Percentiles rank a stretch among this genome's conserved stretches.
These are phyloP conservation scores for Python bivittatus DNA, from an alignment of 2,113 vertebrate genomes.

Conservation along the genomic window DNA sequence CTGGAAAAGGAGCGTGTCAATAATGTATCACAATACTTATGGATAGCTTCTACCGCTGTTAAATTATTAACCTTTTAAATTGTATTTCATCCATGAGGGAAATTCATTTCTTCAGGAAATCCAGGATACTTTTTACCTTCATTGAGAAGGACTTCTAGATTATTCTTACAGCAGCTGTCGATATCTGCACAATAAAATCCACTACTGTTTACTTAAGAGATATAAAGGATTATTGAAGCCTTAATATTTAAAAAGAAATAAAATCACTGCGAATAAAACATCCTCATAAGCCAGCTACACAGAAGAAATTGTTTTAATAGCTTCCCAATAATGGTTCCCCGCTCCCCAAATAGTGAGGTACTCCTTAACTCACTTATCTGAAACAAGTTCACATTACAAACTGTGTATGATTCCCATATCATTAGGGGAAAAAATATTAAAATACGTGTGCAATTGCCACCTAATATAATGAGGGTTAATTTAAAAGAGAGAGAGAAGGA, in stretches of 20 bases:
- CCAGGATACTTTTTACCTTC: neutral
- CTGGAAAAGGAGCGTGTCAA: slow-evolving; percentile 31
- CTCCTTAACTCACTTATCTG: slow-evolving; percentile 36
- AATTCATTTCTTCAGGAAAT: slow-evolving; percentile 15
- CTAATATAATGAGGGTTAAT: neutral
- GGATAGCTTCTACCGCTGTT: slow-evolving; percentile 47
- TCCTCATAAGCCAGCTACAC: slow-evolving; percentile 41
- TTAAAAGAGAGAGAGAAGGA: neutral
- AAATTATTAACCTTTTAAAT: neutral
- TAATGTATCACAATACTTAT: slow-evolving; percentile 42
- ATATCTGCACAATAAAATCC: neutral
- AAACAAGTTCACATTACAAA: slow-evolving; percentile 49
- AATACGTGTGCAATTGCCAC: neutral
- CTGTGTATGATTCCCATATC: slow-evolving; percentile 15
- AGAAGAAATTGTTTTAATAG: slow-evolving; percentile 33
- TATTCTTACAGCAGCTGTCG: neutral
- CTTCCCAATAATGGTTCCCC: slow-evolving; percentile 30
- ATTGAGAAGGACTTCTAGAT: slow-evolving; percentile 5
- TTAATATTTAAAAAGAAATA: slow-evolving; percentile 30
- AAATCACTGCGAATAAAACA: slow-evolving; percentile 39
- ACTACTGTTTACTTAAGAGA: slow-evolving; percentile 5
- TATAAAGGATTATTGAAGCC: slow-evolving; percentile 42
- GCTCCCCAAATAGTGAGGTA: neutral
- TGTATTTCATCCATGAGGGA: slow-evolving; percentile 37
- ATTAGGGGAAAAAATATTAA: slow-evolving; percentile 1